Evolutionary conservation across 1,140 invertebrate species (phyloP).

Genomic region (Conus ventricosus): DNA sequence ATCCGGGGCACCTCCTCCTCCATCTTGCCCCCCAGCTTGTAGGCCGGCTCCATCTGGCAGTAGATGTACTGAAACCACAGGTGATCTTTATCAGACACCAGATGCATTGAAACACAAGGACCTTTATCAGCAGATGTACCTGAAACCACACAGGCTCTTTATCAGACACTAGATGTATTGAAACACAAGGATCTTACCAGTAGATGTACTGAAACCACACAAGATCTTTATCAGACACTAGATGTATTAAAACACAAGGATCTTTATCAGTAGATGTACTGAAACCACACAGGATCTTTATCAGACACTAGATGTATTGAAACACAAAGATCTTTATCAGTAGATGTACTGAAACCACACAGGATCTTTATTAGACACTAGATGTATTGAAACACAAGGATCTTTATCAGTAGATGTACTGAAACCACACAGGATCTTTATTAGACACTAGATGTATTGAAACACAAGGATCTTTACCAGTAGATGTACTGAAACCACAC

Average conservation of each 20-base stretch:
- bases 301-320: too few relatives aligned
- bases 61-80: slow-evolving; percentile 64
- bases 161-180: neutral
- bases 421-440: too few relatives aligned
- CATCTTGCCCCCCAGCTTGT: slow-evolving; percentile 58
- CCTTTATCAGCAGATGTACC: neutral
- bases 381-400: too few relatives aligned
- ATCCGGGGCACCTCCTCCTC: slow-evolving; percentile 69
- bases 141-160: neutral
- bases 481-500: too few relatives aligned
- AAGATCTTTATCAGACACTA: neutral
- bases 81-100: neutral
- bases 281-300: neutral
- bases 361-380: too few relatives aligned
- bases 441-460: too few relatives aligned
- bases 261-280: neutral
- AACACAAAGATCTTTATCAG: too few relatives aligned
- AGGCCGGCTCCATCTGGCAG: slow-evolving; percentile 56
- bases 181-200: slow-evolving; percentile 6
- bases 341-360: too few relatives aligned
- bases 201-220: slow-evolving; percentile 63
- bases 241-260: neutral
- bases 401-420: too few relatives aligned
- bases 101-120: neutral
- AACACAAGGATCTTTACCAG: too few relatives aligned